A percentile compares a stretch with the other conserved stretches of the same genome.
Conservation (phyloP, 1,140 invertebrate species). For the Danaus plexippus region DNA sequence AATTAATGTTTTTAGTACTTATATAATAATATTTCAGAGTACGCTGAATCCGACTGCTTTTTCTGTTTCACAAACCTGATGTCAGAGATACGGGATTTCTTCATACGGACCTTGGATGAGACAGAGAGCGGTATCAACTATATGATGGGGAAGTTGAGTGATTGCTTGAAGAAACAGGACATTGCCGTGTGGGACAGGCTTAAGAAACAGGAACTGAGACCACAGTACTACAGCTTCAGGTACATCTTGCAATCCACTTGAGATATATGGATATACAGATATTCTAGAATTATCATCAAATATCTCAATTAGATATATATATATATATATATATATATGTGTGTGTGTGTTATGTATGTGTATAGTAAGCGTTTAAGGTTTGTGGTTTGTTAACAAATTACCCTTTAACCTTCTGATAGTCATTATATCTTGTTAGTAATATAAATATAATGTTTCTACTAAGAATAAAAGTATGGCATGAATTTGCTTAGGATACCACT, state of each 20-base stretch:
- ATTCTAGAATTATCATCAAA: too few species aligned
- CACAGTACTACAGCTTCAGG: slow-evolving; percentile 97
- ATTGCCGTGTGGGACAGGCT: slow-evolving; percentile 82
- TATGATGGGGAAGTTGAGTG: slow-evolving; percentile 86
- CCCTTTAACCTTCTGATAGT: too few species aligned
- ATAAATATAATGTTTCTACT: too few species aligned
- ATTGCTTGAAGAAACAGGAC: slow-evolving; percentile 85
- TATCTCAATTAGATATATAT: too few species aligned
- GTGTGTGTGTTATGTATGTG: too few species aligned
- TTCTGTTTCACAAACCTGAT: slow-evolving; percentile 98
- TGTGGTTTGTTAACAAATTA: too few species aligned
- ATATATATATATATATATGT: too few species aligned
- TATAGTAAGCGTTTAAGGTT: too few species aligned
- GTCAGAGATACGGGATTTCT: slow-evolving; percentile 97
- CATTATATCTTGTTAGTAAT: too few species aligned
- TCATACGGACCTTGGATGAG: slow-evolving; percentile 96
- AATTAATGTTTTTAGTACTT: slow-evolving; percentile 1
- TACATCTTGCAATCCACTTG: slow-evolving; percentile 32
- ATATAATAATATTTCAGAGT: slow-evolving; percentile 73
- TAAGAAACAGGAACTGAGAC: slow-evolving; percentile 87
- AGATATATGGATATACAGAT: too few species aligned
- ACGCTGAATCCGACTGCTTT: slow-evolving; percentile 97
- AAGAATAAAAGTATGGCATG: too few species aligned
- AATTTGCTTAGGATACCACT: too few species aligned
- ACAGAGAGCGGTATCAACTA: slow-evolving; percentile 89